phyloP scores from a whole-genome alignment of 2,888 invertebrate genomes.

The Netelia melanura region DNA sequence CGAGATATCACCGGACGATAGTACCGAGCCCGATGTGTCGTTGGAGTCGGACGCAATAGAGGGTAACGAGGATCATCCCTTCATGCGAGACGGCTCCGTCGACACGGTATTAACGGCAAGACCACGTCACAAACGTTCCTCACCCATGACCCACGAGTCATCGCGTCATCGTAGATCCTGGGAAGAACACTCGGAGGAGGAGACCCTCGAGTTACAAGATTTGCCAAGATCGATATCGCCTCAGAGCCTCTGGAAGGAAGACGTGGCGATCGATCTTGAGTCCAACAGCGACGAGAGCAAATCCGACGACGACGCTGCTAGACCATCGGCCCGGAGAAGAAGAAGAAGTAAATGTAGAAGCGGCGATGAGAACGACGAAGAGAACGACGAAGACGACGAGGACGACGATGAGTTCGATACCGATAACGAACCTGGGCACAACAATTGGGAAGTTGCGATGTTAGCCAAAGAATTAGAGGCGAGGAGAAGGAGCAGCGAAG shows the following conservation, averaged over 20 bases:
- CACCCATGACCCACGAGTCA: slow-evolving; percentile 75
- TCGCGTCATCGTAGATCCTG: slow-evolving; percentile 88
- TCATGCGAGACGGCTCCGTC: slow-evolving; percentile 85
- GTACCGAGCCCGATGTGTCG: slow-evolving; percentile 81
- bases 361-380: slow-evolving; percentile 72
- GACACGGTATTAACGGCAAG: slow-evolving; percentile 81
- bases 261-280: slow-evolving; percentile 83
- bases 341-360: slow-evolving; percentile 35
- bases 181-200: slow-evolving; percentile 91
- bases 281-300: slow-evolving; percentile 85
- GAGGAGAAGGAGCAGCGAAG: slow-evolving; percentile 80
- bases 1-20: slow-evolving; percentile 75
- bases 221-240: slow-evolving; percentile 86
- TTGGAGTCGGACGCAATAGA: slow-evolving; percentile 83
- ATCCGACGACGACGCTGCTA: slow-evolving; percentile 83
- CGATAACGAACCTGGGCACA: slow-evolving; percentile 82
- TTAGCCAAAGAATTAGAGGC: slow-evolving; percentile 90
- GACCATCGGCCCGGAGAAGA: slow-evolving; percentile 76
- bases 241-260: slow-evolving; percentile 83
- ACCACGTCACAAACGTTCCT: slow-evolving; percentile 75
- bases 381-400: slow-evolving; percentile 75
- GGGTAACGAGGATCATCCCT: slow-evolving; percentile 85
- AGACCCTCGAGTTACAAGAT: slow-evolving; percentile 89
- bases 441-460: slow-evolving; percentile 93
- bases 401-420: slow-evolving; percentile 70